Conservation (phyloP, 1,140 invertebrate genomes). For the Drosophila pandora region DNA sequence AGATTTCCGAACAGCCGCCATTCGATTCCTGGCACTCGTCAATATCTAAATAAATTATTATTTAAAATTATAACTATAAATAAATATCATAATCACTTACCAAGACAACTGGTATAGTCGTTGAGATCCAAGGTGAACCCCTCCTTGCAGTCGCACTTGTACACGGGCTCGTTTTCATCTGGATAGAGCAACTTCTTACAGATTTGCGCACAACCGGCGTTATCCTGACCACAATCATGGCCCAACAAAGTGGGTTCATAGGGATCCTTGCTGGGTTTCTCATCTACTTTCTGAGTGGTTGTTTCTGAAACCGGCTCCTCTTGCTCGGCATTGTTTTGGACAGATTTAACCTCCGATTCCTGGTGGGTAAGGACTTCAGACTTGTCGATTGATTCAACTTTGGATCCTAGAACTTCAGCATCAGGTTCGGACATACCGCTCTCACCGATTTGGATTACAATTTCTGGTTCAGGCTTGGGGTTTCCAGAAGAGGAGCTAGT, state of each 20-base stretch:
- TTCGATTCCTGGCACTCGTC: conserved; percentile 91
- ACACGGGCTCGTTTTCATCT: conserved; percentile 68
- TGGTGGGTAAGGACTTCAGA: background rate
- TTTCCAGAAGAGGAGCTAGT: background rate
- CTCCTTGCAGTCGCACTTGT: conserved; percentile 69
- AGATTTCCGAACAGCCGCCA: conserved; percentile 86
- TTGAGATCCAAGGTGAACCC: conserved; percentile 72
- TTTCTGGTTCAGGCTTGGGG: conserved; percentile 14
- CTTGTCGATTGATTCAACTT: background rate
- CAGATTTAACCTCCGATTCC: background rate
- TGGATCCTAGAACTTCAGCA: background rate
- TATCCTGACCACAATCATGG: conserved; percentile 64
- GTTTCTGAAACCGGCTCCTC: background rate
- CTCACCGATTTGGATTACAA: conserved; percentile 23
- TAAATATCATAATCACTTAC: conserved; percentile 33
- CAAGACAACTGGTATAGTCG: conserved; percentile 71
- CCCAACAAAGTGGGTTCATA: conserved; percentile 69
- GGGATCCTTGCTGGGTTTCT: conserved; percentile 56
- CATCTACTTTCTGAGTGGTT: conserved; percentile 36
- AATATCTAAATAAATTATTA: conserved; percentile 85
- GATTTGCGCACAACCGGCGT: conserved; percentile 79
- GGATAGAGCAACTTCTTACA: conserved; percentile 73
- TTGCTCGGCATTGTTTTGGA: background rate
- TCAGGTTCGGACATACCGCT: background rate
- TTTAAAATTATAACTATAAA: background rate